Evolutionary conservation across 2,888 invertebrate species (phyloP).

Genomic region (Dryadula phaetusa): DNA sequence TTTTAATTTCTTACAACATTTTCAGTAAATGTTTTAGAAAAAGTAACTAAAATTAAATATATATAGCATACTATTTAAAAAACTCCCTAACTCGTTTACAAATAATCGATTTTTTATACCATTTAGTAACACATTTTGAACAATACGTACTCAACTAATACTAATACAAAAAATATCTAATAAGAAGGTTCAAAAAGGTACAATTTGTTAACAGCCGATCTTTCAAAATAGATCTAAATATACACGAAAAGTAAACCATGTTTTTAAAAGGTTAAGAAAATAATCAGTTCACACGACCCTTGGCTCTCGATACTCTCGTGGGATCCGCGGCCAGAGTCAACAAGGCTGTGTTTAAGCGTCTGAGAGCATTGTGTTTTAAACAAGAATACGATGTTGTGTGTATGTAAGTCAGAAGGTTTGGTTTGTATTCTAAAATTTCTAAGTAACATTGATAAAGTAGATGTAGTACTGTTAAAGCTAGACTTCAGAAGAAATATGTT

Average conservation of each 20-base stretch:
- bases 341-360: conserved; percentile 48
- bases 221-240: conserved; percentile 5
- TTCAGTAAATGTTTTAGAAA: no score
- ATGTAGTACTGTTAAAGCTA: neutral
- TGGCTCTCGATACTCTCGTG: conserved; percentile 45
- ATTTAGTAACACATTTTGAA: neutral
- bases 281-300: conserved; percentile 49
- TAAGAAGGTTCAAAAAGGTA: neutral
- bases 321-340: conserved; percentile 49
- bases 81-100: no score
- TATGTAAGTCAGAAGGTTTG: neutral
- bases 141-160: no score
- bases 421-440: neutral
- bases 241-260: conserved; percentile 1
- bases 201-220: neutral
- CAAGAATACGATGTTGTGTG: conserved; percentile 17
- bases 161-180: neutral
- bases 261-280: conserved; percentile 17
- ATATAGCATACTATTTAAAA: no score
- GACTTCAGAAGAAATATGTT: neutral
- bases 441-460: neutral
- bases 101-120: neutral
- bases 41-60: no score
- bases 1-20: no score
- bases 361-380: conserved; percentile 43